phyloP scores from a whole-genome alignment of 1,140 invertebrate species.

The Papilio dardanus region DNA sequence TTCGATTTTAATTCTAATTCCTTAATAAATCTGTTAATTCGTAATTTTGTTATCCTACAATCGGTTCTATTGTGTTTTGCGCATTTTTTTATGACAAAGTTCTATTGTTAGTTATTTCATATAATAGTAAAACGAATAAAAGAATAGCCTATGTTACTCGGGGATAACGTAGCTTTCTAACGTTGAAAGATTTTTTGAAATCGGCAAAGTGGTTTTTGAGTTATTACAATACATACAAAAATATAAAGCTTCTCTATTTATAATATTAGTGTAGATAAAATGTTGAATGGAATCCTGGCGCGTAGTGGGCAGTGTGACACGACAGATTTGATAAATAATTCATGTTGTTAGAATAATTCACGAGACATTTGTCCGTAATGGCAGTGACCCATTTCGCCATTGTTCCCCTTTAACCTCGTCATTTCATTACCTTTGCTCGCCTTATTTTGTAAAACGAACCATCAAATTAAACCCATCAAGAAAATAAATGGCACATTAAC shows the following conservation, averaged over 20 bases:
- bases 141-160: too few species aligned
- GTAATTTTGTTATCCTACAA: too few species aligned
- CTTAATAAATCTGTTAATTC: not conserved
- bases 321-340: constrained; percentile 21
- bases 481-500: not conserved
- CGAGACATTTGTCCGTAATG: constrained; percentile 21
- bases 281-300: not conserved
- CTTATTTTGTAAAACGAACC: not conserved
- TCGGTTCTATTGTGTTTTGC: too few species aligned
- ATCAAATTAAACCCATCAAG: not conserved
- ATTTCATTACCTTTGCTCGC: constrained; percentile 14
- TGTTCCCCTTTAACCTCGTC: constrained; percentile 19
- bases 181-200: too few species aligned
- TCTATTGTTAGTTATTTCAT: too few species aligned
- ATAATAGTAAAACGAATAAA: too few species aligned
- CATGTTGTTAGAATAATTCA: constrained; percentile 16
- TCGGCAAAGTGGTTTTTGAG: too few species aligned
- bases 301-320: not conserved
- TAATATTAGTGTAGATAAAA: too few species aligned
- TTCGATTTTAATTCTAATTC: not conserved
- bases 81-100: too few species aligned
- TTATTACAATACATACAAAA: too few species aligned
- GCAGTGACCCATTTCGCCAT: constrained; percentile 20
- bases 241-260: too few species aligned
- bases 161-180: too few species aligned